Conservation (phyloP, 2,888 invertebrate genomes). For the Panzeria rudis region DNA sequence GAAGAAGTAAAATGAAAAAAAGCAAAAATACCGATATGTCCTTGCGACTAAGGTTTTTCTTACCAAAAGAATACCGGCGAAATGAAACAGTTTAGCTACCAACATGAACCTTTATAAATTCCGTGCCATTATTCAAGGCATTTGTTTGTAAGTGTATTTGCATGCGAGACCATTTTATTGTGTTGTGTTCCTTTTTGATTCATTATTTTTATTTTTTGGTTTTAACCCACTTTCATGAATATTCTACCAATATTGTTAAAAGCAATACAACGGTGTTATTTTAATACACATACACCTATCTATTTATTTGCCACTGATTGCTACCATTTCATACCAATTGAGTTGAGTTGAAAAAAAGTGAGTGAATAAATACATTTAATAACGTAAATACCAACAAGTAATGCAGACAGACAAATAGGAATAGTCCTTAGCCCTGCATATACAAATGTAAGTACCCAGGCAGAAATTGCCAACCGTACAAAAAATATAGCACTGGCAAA, state of each 20-base stretch:
- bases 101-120: conserved; percentile 79
- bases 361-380: background rate
- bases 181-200: conserved; percentile 23
- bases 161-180: conserved; percentile 33
- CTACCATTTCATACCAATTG: conserved; percentile 11
- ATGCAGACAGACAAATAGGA: conserved; percentile 55
- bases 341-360: conserved; percentile 9
- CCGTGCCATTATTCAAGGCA: conserved; percentile 25
- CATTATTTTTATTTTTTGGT: conserved; percentile 5
- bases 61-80: conserved; percentile 78
- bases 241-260: conserved; percentile 67
- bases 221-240: conserved; percentile 20
- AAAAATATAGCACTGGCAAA: too few relatives aligned
- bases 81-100: conserved; percentile 77
- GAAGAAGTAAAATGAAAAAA: conserved; percentile 11
- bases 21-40: conserved; percentile 60
- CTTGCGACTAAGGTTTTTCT: conserved; percentile 69
- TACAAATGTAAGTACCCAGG: too few relatives aligned
- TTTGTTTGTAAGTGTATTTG: background rate
- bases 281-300: background rate
- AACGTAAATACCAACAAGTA: conserved; percentile 60
- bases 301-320: conserved; percentile 46
- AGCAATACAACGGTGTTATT: background rate
- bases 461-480: too few relatives aligned
- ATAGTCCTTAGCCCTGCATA: too few relatives aligned